Evolutionary conservation across 2,888 invertebrate genomes (phyloP), one percentile per base, ranked within the genome.

Genomic region (Andricus quercusramuli): DNA sequence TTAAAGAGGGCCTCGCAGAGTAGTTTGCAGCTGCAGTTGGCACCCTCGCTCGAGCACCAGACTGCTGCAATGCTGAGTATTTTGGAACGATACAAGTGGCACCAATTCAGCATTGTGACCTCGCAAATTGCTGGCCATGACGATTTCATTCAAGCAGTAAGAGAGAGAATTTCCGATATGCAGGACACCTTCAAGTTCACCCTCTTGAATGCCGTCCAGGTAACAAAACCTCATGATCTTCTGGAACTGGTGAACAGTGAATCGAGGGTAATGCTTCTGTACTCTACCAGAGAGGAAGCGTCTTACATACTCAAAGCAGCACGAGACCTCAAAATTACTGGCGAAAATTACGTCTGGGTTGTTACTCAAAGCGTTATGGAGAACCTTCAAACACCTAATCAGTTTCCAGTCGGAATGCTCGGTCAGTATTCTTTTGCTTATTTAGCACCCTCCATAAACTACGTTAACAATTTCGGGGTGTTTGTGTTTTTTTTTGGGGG

Each of bases 301-400:
- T 96, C 96, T 82, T 95, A 95, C 89, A 98, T 98, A 86, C 94
- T 98, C 87, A 94, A 95, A 51, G 95, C 95, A 47, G 97, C 97
- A 4, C 94, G 95, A 80, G 95, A 96, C 87, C 94, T 95, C 87
- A 96, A 96, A 86, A 95, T 98, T 83, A 97, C 97, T 6, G 97
- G 97, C 13, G 98, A 98, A 93, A 98, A 98, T 93, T 98, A 98
- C 93, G 97, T 99, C 15, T 99, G 99, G 99, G 98, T 99, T 81
- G 98, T 98, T 29, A 98, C 98, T 77, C 98, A 99, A 93, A 97
- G 97, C 91, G 98, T 98, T 85, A 97, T 98, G 82, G 97, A 97
- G 88, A 96, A 96, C 87, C 94, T 95, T 90, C 96, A 97, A 89
- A 95, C 95, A 13, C 95, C 95, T 41, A 94, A 95, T 77, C 95